Percentiles rank a stretch among this genome's conserved stretches.
Conservation (phyloP, 2,888 invertebrate genomes). For the Rhodophaea formosa region DNA sequence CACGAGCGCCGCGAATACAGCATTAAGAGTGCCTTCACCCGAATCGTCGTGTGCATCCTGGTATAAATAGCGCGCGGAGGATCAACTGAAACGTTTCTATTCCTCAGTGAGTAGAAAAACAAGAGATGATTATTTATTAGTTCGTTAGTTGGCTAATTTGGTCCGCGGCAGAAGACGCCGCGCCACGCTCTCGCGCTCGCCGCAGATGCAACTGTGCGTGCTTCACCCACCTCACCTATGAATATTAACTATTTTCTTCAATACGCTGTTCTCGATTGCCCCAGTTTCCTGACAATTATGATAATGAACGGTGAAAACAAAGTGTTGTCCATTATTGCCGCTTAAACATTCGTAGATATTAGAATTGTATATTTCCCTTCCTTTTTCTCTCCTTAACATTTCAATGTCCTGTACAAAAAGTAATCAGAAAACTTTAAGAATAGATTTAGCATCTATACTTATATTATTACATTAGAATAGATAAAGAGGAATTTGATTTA, state of each 20-base stretch:
- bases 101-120: slow-evolving; percentile 77
- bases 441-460: no score
- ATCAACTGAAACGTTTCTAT: slow-evolving; percentile 75
- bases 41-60: slow-evolving; percentile 72
- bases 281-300: slow-evolving; percentile 17
- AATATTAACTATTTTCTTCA: slow-evolving; percentile 55
- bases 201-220: slow-evolving; percentile 74
- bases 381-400: no score
- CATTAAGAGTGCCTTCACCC: slow-evolving; percentile 79
- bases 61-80: slow-evolving; percentile 70
- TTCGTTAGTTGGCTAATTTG: slow-evolving; percentile 80
- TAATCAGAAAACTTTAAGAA: no score
- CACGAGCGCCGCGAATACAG: slow-evolving; percentile 65
- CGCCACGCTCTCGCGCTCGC: slow-evolving; percentile 76
- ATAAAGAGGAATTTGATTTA: no score
- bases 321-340: slow-evolving; percentile 7
- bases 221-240: slow-evolving; percentile 37
- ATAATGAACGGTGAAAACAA: slow-evolving; percentile 18
- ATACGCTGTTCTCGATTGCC: slow-evolving; percentile 19
- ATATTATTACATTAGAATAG: no score
- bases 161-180: slow-evolving; percentile 65
- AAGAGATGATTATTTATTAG: slow-evolving; percentile 81
- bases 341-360: not conserved
- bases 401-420: no score
- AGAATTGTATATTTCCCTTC: no score